These are phyloP conservation scores for Tridacna crocea DNA, from an alignment of 2,888 invertebrate species.

Conservation along the genomic window DNA sequence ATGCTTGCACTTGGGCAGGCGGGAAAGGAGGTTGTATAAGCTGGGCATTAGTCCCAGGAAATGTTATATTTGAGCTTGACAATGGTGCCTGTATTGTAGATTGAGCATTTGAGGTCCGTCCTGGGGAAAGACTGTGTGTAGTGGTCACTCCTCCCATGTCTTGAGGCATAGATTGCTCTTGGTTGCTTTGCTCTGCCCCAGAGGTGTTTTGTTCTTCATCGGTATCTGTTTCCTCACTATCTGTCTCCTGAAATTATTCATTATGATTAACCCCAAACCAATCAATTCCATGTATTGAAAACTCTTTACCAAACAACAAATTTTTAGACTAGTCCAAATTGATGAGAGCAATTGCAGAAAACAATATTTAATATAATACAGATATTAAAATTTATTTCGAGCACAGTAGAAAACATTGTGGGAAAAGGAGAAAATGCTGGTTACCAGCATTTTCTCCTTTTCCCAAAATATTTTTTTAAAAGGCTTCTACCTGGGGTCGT, in stretches of 20 bases:
- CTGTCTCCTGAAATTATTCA: slow-evolving; percentile 55
- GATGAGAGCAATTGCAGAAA: neutral
- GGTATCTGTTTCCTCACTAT: slow-evolving; percentile 64
- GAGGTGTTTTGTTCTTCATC: slow-evolving; percentile 43
- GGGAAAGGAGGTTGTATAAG: slow-evolving; percentile 24
- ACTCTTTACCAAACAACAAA: too few species aligned
- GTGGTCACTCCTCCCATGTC: neutral
- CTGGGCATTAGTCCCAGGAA: neutral
- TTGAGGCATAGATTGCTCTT: neutral
- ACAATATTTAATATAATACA: too few species aligned
- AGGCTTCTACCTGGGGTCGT: too few species aligned
- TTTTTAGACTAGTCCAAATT: neutral
- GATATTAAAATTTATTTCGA: too few species aligned
- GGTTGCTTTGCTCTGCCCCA: neutral
- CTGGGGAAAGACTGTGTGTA: neutral
- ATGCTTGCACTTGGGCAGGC: slow-evolving; percentile 6
- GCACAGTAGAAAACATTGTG: too few species aligned
- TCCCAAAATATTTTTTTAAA: too few species aligned
- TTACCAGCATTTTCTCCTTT: too few species aligned
- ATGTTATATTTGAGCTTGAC: slow-evolving; percentile 8
- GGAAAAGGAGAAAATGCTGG: too few species aligned
- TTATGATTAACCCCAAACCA: too few species aligned
- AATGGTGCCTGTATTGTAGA: neutral
- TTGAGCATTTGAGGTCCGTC: neutral
- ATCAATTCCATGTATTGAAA: too few species aligned